A percentile compares a stretch with the other conserved stretches of the same genome.
Conservation (phyloP, 2,888 invertebrate genomes). For the Ophioninae sp. region DNA sequence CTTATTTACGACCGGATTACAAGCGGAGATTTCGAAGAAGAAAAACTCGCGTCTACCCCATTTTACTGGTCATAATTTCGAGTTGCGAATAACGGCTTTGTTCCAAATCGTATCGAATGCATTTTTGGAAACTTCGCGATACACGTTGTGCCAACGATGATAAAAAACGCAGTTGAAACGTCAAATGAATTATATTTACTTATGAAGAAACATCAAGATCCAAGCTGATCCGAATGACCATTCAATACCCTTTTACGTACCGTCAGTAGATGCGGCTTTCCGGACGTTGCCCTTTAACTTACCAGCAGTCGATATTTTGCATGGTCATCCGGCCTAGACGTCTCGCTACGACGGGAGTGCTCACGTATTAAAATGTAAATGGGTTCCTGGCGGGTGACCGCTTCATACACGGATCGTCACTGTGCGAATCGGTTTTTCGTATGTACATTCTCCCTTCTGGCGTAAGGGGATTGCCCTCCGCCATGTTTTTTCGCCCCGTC, state of each 20-base stretch:
- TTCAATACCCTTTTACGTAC: neutral
- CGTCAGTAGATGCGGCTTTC: neutral
- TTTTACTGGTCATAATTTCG: neutral
- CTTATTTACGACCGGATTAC: constrained; percentile 22
- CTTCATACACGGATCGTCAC: constrained; percentile 70
- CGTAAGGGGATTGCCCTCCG: constrained; percentile 25
- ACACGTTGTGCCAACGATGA: neutral
- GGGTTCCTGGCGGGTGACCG: constrained; percentile 52
- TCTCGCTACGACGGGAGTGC: constrained; percentile 70
- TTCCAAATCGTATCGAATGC: neutral
- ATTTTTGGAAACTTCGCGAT: neutral
- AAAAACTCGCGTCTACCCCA: neutral
- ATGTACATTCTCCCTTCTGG: constrained; percentile 33
- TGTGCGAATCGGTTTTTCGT: constrained; percentile 69
- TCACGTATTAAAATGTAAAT: constrained; percentile 76
- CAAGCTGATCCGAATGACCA: too few relatives aligned
- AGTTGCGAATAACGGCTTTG: neutral
- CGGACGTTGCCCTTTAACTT: neutral
- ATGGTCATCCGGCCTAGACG: constrained; percentile 61
- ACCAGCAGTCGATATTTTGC: neutral
- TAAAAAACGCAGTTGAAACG: neutral
- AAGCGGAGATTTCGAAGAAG: neutral
- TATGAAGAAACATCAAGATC: too few relatives aligned
- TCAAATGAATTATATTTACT: neutral
- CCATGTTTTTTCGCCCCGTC: constrained; percentile 59